A percentile compares a stretch with the other conserved stretches of the same genome.
Conservation (phyloP, 2,888 invertebrate species). For the Stegana nigrithorax region DNA sequence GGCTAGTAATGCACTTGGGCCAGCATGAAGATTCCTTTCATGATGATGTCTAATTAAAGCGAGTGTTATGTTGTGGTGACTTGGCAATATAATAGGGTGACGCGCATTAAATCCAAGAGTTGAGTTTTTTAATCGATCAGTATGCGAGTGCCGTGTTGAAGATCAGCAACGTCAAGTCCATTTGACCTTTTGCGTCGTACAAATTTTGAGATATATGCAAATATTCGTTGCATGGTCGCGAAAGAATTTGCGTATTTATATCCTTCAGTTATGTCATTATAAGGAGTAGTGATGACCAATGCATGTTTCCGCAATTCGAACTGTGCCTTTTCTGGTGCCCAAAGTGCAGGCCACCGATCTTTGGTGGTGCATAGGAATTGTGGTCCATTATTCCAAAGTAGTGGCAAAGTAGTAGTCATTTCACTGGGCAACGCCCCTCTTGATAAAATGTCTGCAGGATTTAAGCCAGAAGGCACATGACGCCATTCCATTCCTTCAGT, state of each 20-base stretch:
- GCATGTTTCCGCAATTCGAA: constrained; percentile 19
- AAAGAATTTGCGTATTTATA: constrained; percentile 26
- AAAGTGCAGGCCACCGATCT: constrained; percentile 11
- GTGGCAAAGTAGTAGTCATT: too few species aligned
- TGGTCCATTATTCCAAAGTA: constrained; percentile 27
- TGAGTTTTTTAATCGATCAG: constrained; percentile 23
- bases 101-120: constrained; percentile 16
- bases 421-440: constrained; percentile 24
- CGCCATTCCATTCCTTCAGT: constrained; percentile 26
- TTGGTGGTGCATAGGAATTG: constrained; percentile 3
- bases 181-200: background rate
- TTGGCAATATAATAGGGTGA: constrained; percentile 27
- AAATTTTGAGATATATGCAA: constrained; percentile 6
- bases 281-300: background rate
- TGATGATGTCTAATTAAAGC: constrained; percentile 7
- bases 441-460: constrained; percentile 29
- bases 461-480: constrained; percentile 26
- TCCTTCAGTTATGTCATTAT: too few species aligned
- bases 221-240: background rate
- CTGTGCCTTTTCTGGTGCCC: background rate
- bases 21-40: constrained; percentile 17
- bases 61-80: constrained; percentile 9
- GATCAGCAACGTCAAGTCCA: background rate
- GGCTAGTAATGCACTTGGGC: constrained; percentile 18
- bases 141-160: background rate